Conservation (phyloP, 35 echinoderm and acorn worm genomes). For the Ptychodera flava region DNA sequence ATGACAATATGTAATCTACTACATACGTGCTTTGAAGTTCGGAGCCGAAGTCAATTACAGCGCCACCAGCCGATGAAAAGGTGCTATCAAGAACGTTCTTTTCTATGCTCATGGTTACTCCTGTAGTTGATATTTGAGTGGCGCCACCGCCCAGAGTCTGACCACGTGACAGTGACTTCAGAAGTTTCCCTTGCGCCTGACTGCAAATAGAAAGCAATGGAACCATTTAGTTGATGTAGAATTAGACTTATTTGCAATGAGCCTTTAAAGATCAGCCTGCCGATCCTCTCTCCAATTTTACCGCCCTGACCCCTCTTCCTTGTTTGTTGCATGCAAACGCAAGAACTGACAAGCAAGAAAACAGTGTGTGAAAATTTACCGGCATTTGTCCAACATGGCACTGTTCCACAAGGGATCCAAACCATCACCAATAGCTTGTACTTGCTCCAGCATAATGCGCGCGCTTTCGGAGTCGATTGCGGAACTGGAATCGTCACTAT, state of each 20-base stretch:
- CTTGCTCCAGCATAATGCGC: constrained; percentile 23
- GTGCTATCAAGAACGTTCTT: constrained; percentile 38
- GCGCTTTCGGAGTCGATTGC: constrained; percentile 20
- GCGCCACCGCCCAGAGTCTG: constrained; percentile 53
- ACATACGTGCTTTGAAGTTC: constrained; percentile 66
- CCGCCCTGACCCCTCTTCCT: too few species aligned
- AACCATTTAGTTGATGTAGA: too few species aligned
- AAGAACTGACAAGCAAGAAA: too few species aligned
- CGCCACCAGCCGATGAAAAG: constrained; percentile 35
- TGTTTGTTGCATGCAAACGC: too few species aligned
- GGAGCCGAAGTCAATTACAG: constrained; percentile 59
- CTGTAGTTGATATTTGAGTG: constrained; percentile 24
- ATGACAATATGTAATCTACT: too few species aligned
- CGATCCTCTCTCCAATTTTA: too few species aligned
- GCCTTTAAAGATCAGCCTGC: too few species aligned
- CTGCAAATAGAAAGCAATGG: not conserved
- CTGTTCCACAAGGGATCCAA: constrained; percentile 42
- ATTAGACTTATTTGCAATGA: too few species aligned
- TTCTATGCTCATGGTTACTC: constrained; percentile 26
- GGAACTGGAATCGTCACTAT: constrained; percentile 21
- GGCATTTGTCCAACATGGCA: constrained; percentile 32
- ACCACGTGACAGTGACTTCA: constrained; percentile 21
- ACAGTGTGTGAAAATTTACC: too few species aligned
- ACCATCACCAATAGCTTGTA: constrained; percentile 33
- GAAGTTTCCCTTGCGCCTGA: constrained; percentile 7